Conservation (phyloP, 1,140 invertebrate genomes). For the Tetramorium parvispinum region DNA sequence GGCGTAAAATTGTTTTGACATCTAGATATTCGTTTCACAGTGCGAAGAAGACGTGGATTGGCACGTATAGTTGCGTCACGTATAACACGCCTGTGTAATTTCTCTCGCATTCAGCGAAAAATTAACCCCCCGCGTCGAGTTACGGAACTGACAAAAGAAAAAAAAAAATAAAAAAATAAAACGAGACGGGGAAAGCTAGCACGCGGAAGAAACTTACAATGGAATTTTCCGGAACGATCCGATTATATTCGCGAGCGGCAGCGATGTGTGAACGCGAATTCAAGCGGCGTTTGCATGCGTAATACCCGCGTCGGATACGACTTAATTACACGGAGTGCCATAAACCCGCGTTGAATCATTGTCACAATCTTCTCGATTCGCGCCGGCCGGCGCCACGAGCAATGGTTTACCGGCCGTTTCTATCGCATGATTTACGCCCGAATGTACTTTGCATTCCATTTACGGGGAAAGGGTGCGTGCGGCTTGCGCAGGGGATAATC, state of each 20-base stretch:
- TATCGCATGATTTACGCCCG: slow-evolving; percentile 67
- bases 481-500: slow-evolving; percentile 52
- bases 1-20: slow-evolving; percentile 19
- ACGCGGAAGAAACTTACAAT: slow-evolving; percentile 7
- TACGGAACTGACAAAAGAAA: background rate
- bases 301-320: slow-evolving; percentile 67
- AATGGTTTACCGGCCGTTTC: slow-evolving; percentile 69
- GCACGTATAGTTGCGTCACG: background rate
- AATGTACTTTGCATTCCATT: slow-evolving; percentile 69
- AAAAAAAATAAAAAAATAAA: background rate
- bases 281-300: slow-evolving; percentile 57
- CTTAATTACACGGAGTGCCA: slow-evolving; percentile 68
- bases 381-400: slow-evolving; percentile 45
- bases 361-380: slow-evolving; percentile 74
- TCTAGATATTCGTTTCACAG: slow-evolving; percentile 14
- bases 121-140: slow-evolving; percentile 14
- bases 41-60: slow-evolving; percentile 1
- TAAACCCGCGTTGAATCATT: slow-evolving; percentile 73
- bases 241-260: slow-evolving; percentile 41
- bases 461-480: slow-evolving; percentile 38
- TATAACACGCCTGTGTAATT: background rate
- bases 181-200: background rate
- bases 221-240: slow-evolving; percentile 44
- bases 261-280: slow-evolving; percentile 36
- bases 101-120: slow-evolving; percentile 24